Base-by-base conservation (phyloP, 2,113 vertebrate genomes). In the Anthoscopus minutus region DNA sequence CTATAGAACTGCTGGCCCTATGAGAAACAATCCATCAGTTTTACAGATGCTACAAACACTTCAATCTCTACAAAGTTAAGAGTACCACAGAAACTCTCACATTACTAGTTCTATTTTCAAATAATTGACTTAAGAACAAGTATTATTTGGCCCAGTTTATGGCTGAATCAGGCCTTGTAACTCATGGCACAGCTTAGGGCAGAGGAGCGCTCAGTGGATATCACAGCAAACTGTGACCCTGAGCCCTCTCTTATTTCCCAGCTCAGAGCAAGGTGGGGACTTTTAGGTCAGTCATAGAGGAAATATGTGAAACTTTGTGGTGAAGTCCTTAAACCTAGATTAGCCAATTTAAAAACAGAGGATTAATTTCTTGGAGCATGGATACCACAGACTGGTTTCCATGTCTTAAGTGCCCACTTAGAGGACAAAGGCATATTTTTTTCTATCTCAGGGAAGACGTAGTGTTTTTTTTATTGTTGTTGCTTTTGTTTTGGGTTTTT, bases 11-110 rank as follows among this genome's bases (percentile, higher is more conserved):
- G 71, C 88, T 79, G 40, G 66, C 35, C 15, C 57, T 79, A 89
- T 94, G 90, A 96, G 94, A 97, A 97, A 96, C 96, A 95, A 97
- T 97, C 95, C 92, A 47, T 98, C 98, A 98, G 48, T 93, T 98
- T 98, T 98, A 98, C 96, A 96, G 96, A 97, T 76, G 87, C 97
- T 95, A 35, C 97, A 97, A 97, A 97, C 94, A 95, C 83, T 97
- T 97, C 97, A 95, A 69, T 97, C 96, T 95, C 95, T 94, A 73
- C 93, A 80, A 85, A 97, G 88, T 97, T 97, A 97, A 97, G 54
- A 91, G 83, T 94, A 96, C 89, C 91, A 91, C 89, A 96, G 80
- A 94, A 96, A 93, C 96, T 96, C 95, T 97, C 95, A n/a, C 88
- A 87, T 97, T 96, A 96, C 89, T 8, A 3, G 27, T 93, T 97